A percentile compares a stretch with the other conserved stretches of the same genome.
These are phyloP conservation scores for Montipora cactus DNA, from an alignment of 64 coral and sea anemone genomes.

Conservation along the genomic window DNA sequence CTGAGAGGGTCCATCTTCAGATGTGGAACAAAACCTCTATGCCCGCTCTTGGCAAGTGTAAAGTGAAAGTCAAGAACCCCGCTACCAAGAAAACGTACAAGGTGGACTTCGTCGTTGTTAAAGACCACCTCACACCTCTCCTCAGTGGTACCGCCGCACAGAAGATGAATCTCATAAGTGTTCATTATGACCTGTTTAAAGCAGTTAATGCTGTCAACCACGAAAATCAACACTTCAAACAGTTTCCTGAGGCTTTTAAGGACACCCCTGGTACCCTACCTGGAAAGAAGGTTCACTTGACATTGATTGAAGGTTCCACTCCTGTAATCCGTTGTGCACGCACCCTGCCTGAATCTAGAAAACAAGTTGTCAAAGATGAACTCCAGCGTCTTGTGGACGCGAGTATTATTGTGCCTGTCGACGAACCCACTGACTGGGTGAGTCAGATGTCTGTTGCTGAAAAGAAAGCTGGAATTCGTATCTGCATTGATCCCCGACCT, in stretches of 20 bases:
- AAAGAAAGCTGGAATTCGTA: too few relatives aligned
- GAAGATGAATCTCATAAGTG: slow-evolving; percentile 77
- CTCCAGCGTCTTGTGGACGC: not conserved
- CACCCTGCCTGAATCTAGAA: not conserved
- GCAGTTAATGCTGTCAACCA: slow-evolving; percentile 24
- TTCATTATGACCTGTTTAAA: slow-evolving; percentile 72
- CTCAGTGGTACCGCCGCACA: slow-evolving; percentile 1
- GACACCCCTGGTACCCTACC: slow-evolving; percentile 16
- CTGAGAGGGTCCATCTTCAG: too few relatives aligned
- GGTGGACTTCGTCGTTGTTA: too few relatives aligned
- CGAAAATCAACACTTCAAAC: too few relatives aligned
- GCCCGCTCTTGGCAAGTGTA: too few relatives aligned
- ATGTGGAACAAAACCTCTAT: too few relatives aligned
- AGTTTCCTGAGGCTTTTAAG: slow-evolving; percentile 36
- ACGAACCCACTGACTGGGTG: slow-evolving; percentile 4
- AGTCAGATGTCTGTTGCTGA: not conserved
- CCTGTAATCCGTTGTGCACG: not conserved
- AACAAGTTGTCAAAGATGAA: not conserved
- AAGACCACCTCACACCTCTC: too few relatives aligned
- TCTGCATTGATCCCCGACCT: too few relatives aligned
- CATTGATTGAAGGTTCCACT: not conserved
- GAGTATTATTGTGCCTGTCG: not conserved
- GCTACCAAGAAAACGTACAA: too few relatives aligned
- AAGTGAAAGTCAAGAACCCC: too few relatives aligned
- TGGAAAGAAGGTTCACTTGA: slow-evolving; percentile 1